Percentiles rank a stretch among this genome's conserved stretches.
Conservation (phyloP, 2,113 vertebrate genomes). For the Cariama cristata region DNA sequence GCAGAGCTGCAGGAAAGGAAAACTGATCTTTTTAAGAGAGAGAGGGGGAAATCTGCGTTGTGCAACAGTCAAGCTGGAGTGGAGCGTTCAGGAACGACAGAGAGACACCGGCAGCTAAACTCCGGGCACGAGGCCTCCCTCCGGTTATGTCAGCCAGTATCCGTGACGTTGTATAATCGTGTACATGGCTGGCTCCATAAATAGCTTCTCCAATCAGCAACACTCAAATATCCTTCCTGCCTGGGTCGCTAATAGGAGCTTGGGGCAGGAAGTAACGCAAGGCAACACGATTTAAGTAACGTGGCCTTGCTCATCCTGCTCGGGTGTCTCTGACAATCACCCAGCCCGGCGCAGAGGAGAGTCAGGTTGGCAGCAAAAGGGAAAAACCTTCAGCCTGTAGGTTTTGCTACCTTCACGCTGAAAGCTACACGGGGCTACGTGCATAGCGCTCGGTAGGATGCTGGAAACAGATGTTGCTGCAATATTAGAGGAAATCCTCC, state of each 20-base stretch:
- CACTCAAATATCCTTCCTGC: constrained; percentile 12
- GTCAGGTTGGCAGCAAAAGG: not conserved
- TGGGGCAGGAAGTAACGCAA: not conserved
- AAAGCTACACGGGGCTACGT: not conserved
- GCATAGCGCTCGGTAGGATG: not conserved
- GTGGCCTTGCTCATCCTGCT: not conserved
- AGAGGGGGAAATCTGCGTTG: accelerated
- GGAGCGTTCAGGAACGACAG: not conserved
- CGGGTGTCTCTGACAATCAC: not conserved
- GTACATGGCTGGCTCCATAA: constrained; percentile 15
- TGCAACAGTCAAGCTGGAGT: not conserved
- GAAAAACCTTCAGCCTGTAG: not conserved
- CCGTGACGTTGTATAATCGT: not conserved
- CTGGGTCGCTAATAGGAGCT: not conserved
- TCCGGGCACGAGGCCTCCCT: not conserved
- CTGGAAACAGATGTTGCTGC: constrained; percentile 44
- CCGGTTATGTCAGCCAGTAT: not conserved
- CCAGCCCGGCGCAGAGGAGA: not conserved
- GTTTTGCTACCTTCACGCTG: not conserved
- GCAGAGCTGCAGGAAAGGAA: not conserved
- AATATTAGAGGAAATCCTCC: constrained; percentile 45
- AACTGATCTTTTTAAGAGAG: not conserved
- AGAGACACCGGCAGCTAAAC: not conserved
- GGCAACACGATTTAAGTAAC: not conserved
- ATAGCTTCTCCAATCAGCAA: constrained; percentile 36